A percentile compares a stretch with the other conserved stretches of the same genome.
phyloP scores from a whole-genome alignment of 1,140 invertebrate species.

The Neodiprion virginianus region DNA sequence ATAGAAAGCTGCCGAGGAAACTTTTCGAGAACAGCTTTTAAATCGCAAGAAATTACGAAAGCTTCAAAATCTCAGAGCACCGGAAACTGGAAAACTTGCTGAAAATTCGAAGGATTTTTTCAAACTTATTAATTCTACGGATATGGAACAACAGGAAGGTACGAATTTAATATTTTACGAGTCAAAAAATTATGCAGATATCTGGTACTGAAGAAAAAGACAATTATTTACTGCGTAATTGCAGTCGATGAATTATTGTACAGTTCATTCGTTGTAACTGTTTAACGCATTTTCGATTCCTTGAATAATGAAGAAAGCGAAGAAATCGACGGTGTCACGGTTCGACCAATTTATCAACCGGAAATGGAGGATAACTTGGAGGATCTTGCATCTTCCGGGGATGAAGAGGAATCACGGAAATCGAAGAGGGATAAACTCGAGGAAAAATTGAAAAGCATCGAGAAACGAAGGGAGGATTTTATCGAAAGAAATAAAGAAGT shows the following conservation, averaged over 20 bases:
- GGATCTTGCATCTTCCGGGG: not conserved
- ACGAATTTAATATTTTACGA: too few species aligned
- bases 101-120: slow-evolving; percentile 35
- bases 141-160: not conserved
- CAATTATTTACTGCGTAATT: not conserved
- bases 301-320: too few species aligned
- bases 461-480: not conserved
- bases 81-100: slow-evolving; percentile 24
- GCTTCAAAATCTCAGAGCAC: slow-evolving; percentile 21
- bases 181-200: too few species aligned
- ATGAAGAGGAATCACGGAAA: not conserved
- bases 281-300: too few species aligned
- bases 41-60: slow-evolving; percentile 34
- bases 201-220: too few species aligned
- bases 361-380: too few species aligned
- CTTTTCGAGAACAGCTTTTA: slow-evolving; percentile 26
- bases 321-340: too few species aligned
- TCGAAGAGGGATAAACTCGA: not conserved
- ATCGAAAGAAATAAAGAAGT: slow-evolving; percentile 10
- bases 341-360: too few species aligned
- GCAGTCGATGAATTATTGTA: not conserved
- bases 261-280: not conserved
- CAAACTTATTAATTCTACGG: slow-evolving; percentile 22
- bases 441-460: not conserved
- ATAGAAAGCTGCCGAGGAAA: slow-evolving; percentile 29